These are phyloP conservation scores for Acridotheres tristis DNA, from an alignment of 2,797 vertebrate species.

Conservation along the genomic window DNA sequence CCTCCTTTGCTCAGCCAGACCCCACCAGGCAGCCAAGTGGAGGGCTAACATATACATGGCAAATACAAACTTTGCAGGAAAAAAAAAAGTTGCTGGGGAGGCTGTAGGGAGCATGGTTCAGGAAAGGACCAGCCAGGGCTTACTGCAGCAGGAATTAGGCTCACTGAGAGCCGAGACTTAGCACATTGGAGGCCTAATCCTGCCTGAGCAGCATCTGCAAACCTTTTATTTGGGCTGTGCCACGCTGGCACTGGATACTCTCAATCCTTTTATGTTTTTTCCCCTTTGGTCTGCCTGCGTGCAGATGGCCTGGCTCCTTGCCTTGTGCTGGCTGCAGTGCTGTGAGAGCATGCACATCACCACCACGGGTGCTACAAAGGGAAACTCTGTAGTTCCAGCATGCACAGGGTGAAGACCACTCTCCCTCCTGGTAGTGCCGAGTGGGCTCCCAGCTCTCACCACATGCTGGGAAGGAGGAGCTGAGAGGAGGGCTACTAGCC, in stretches of 20 bases:
- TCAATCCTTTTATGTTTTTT: neutral
- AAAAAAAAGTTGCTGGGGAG: neutral
- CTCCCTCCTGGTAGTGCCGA: neutral
- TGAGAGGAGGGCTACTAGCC: neutral
- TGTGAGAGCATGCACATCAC: neutral
- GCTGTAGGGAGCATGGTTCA: neutral
- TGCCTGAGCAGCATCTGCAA: constrained; percentile 67
- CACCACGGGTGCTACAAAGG: neutral
- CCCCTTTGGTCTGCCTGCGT: neutral
- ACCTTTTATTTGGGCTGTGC: constrained; percentile 59
- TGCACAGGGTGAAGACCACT: rapidly evolving
- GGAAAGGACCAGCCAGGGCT: constrained; percentile 51
- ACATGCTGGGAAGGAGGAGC: neutral
- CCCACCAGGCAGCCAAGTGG: rapidly evolving
- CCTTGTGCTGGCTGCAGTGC: neutral
- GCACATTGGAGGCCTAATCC: constrained; percentile 68
- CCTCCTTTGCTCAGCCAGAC: neutral
- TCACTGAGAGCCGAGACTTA: constrained; percentile 59
- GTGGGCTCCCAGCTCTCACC: neutral
- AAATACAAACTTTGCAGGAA: neutral
- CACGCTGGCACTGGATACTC: constrained; percentile 42
- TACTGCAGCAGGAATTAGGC: constrained; percentile 68
- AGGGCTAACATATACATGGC: neutral
- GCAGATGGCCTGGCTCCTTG: constrained; percentile 42
- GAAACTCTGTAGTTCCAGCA: neutral